Evolutionary conservation across 2,888 invertebrate species (phyloP), one percentile per base, ranked within the genome.

Genomic region (Candidula unifasciata): DNA sequence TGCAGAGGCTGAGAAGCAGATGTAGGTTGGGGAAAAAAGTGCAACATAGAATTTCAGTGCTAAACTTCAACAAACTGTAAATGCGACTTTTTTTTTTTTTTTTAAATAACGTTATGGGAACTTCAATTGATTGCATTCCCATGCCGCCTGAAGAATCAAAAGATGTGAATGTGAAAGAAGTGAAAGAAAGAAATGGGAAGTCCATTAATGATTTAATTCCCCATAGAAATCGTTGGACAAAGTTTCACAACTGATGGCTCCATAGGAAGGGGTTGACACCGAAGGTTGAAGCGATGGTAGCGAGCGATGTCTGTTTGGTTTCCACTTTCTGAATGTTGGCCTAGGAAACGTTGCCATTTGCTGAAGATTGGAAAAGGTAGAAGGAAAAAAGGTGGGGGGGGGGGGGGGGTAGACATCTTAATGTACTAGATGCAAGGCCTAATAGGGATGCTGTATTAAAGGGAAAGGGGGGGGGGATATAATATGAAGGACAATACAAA

Each of bases 201-300:
- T 27, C 73, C 73, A 73, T 73, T 73, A 73, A 73, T 73, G 73
- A 73, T 73, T 73, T 73, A 73, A 73, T 73, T 73, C 73, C 73
- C 73, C 44, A 27, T 73, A 73, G 73, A 73, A 73, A 73, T 73
- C 6, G 73, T 44, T 8, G 44, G 73, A 52, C 21, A 52, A 73
- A 73, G 73, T 73, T 73, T 73, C 73, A 52, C 33, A n/a, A 44
- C 44, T 52, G n/a, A 37, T 27, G 73, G 10, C 73, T 44, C 44
- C 33, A 73, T 44, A n/a, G 52, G n/a, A 24, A 73, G 73, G 44
- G 18, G 44, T n/a, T 73, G 44, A 44, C 44, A n/a, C n/a, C 52
- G 44, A 27, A n/a, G 73, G 73, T 73, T 27, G 44, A 52, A 73
- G 16, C 73, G n/a, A 44, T 37, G 73, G 3, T 60, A 5, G n/a